Evolutionary conservation across 2,888 invertebrate species (phyloP), one percentile per base, ranked within the genome.

Genomic region (Mesorhabditis belari): DNA sequence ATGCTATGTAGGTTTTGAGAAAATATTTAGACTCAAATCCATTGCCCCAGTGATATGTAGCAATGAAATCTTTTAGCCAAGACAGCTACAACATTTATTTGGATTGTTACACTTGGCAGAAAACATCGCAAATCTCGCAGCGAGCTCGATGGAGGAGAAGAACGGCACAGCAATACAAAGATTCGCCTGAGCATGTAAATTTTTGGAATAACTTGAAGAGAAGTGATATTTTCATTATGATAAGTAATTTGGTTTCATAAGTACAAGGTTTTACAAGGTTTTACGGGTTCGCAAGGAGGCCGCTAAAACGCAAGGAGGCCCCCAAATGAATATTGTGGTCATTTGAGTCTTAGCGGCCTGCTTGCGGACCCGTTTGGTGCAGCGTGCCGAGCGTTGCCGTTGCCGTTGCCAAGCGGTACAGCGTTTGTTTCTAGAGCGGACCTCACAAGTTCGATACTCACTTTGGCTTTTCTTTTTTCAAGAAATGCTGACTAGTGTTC

Each of bases 1-100:
- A 35, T 2, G n/a, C 12, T 17, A n/a, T 35, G 44, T 35, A 35
- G n/a, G 35, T 35, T 12, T 35, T n/a, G n/a, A n/a, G 35, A 35
- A 35, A 35, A 17, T 35, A 35, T 17, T 35, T 12, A 35, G 17
- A 35, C 17, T 6, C 17, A n/a, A n/a, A n/a, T n/a, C n/a, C n/a
- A 35, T 35, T 17, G n/a, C 12, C 17, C 35, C 35, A 35, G 35
- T 35, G 6, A 35, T 35, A 35, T 35, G 6, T 35, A n/a, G n/a
- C n/a, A n/a, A n/a, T n/a, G n/a, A 17, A 35, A 1, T 35, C 4
- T n/a, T 35, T 35, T 49, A 69, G 69, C 25, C 63, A 63, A 9
- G 71, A 71, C 50, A 62, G 63, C 3, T 71, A 71, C 60, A 71
- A 71, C 57, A 64, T 71, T 51, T 70, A 70, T 51, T 69, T 69